Evolutionary conservation across 2,797 vertebrate species (phyloP).

Genomic region (Microhierax caerulescens): DNA sequence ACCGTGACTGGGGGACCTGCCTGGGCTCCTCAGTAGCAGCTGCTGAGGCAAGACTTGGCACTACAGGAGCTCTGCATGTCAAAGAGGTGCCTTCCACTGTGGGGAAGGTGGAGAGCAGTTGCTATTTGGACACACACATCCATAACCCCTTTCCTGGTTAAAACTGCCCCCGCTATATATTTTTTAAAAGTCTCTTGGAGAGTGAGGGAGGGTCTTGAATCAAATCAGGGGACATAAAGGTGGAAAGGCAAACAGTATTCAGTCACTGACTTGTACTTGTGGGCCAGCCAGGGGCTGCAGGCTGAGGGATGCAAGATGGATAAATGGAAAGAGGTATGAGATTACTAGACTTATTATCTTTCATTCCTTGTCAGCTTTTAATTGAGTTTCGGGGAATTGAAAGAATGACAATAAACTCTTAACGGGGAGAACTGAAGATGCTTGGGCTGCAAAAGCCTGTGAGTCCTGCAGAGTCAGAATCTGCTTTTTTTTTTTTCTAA

Average conservation of each 20-base stretch:
- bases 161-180: neutral
- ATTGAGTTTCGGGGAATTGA: neutral
- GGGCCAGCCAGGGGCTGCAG: neutral
- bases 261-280: neutral
- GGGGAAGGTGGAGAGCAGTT: neutral
- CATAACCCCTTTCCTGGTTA: neutral
- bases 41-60: neutral
- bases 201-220: neutral
- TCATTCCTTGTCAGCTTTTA: neutral
- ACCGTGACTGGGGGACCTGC: neutral
- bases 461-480: neutral
- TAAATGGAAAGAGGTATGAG: neutral
- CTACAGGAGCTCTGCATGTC: neutral
- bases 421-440: neutral
- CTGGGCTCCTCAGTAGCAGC: neutral
- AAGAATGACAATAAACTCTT: neutral
- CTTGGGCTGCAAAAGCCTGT: neutral
- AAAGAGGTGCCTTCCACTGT: neutral
- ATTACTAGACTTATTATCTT: neutral
- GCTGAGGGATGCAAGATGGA: neutral
- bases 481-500: neutral
- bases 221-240: neutral
- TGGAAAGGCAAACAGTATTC: neutral
- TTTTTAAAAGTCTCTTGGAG: neutral
- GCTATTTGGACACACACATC: neutral